Evolutionary conservation across 1,140 invertebrate genomes (phyloP).

Genomic region (Aphelinus certus): DNA sequence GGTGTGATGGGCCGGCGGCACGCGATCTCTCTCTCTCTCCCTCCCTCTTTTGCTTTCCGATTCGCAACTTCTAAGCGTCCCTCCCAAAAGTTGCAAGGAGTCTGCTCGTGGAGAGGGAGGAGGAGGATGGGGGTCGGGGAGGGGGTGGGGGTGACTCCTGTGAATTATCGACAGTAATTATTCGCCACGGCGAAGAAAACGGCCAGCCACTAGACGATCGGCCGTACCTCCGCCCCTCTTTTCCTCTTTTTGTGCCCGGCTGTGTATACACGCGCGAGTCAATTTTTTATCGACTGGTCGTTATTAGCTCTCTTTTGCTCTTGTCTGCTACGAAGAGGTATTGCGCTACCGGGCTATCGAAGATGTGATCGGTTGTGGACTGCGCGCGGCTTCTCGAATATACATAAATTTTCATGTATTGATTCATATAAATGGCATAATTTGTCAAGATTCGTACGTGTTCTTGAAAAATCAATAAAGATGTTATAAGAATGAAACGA

Average conservation of each 20-base stretch:
- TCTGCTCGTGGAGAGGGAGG: background rate
- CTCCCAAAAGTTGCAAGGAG: conserved; percentile 9
- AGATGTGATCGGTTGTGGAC: conserved; percentile 21
- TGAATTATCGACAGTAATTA: conserved; percentile 41
- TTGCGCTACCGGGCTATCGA: conserved; percentile 4
- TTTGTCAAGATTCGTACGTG: conserved; percentile 10
- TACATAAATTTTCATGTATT: conserved; percentile 28
- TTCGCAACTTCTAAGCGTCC: conserved; percentile 12
- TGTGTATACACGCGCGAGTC: background rate
- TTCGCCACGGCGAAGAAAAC: conserved; percentile 27
- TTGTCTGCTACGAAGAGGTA: conserved; percentile 12
- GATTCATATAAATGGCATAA: background rate
- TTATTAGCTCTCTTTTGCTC: conserved; percentile 25
- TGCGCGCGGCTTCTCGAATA: background rate
- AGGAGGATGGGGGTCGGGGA: background rate
- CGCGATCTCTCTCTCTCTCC: conserved; percentile 16
- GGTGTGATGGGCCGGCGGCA: conserved; percentile 30
- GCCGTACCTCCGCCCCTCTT: background rate
- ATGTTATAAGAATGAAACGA: too few relatives aligned
- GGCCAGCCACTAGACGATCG: conserved; percentile 1
- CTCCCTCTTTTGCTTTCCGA: too few relatives aligned
- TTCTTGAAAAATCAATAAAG: background rate
- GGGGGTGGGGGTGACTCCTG: background rate
- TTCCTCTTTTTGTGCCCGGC: background rate
- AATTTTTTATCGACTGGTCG: conserved; percentile 29